Evolutionary conservation across 2,888 invertebrate genomes (phyloP).

Genomic region (Drosophila testacea): DNA sequence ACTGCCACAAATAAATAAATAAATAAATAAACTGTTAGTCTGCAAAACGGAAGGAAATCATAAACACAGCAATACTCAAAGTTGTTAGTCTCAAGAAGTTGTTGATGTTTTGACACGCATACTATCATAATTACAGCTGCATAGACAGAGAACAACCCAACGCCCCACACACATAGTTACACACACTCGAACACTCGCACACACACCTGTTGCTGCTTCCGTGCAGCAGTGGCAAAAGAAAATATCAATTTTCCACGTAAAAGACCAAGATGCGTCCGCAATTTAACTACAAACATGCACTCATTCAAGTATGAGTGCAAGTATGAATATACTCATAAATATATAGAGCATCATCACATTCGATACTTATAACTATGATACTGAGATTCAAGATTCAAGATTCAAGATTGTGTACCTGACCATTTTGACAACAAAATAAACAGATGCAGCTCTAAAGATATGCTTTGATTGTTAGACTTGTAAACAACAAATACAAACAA

Average conservation of each 20-base stretch:
- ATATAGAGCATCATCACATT: conserved; percentile 44
- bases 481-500: conserved; percentile 63
- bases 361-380: background rate
- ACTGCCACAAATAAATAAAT: conserved; percentile 59
- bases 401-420: conserved; percentile 58
- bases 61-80: conserved; percentile 57
- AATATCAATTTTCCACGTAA: conserved; percentile 80
- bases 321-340: conserved; percentile 9
- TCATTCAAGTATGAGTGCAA: background rate
- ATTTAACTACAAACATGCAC: conserved; percentile 39
- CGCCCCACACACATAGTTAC: conserved; percentile 34
- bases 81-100: conserved; percentile 25
- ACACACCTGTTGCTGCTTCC: conserved; percentile 78
- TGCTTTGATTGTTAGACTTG: conserved; percentile 78
- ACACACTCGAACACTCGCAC: conserved; percentile 4
- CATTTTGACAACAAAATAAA: conserved; percentile 79
- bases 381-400: conserved; percentile 16
- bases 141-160: conserved; percentile 22
- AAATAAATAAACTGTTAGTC: conserved; percentile 80
- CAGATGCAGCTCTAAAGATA: conserved; percentile 72
- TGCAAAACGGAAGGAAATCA: conserved; percentile 83
- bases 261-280: conserved; percentile 60
- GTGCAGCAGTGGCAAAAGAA: conserved; percentile 71
- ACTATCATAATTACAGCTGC: conserved; percentile 77
- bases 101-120: conserved; percentile 77